Evolutionary conservation across 2,888 invertebrate genomes (phyloP), one percentile per base, ranked within the genome.

Genomic region (Eupithecia subfuscata): DNA sequence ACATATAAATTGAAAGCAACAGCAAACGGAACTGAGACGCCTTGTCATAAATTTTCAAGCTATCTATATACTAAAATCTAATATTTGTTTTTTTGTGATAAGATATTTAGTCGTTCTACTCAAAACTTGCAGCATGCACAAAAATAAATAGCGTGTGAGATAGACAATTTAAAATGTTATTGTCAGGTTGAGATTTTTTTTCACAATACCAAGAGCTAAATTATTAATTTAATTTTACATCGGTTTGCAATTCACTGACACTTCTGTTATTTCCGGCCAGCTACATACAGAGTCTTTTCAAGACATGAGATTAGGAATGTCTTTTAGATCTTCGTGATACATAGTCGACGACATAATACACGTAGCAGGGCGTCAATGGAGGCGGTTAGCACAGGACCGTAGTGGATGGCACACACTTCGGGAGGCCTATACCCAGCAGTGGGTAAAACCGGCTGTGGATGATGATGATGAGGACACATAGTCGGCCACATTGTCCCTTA

Each of bases 1-100:
- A 52, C 48, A 48, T 52, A 52, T 52, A 52, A 52, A 52, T 52
- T 52, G 52, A 52, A 52, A 52, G 52, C 9, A n/a, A 52, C 52
- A 52, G 52, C 52, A 52, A n/a, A 52, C 52, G n/a, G 52, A 52
- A 52, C 52, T 2, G 52, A 52, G 52, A 52, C n/a, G 52, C 52
- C 52, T n/a, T 52, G 52, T 52, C 52, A 52, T n/a, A 8, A n/a
- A 9, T 52, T 52, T 52, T 52, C n/a, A 48, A 48, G 16, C 16
- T 45, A 48, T 48, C 6, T 0, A 6, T 18, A 18, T 18, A 45
- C 8, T 0, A 48, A 7, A 48, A 48, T 18, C 18, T 48, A n/a
- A 11, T 52, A 48, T 18, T 18, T 48, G 18, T 48, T 48, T 48
- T 48, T 45, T 48, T 48, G 37, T 37, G 5, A 37, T 37, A 4